phyloP scores from a whole-genome alignment of 2,888 invertebrate genomes.

The Macrostomum cliftonense region DNA sequence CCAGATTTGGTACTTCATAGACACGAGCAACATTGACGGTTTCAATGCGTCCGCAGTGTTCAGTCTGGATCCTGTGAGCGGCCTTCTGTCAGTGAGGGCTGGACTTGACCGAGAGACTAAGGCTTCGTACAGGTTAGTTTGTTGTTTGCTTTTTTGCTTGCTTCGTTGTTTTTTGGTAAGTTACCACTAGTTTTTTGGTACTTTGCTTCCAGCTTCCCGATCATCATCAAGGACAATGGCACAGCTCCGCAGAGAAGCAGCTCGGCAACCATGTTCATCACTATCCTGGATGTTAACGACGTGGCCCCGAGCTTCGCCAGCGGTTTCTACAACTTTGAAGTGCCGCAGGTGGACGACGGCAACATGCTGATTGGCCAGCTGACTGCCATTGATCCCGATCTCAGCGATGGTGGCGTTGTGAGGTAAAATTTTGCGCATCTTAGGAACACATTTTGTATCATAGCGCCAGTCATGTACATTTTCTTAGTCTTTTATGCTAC shows the following conservation, averaged over 20 bases:
- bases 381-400: neutral
- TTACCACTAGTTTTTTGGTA: too few species aligned
- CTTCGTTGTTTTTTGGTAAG: too few species aligned
- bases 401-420: neutral
- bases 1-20: neutral
- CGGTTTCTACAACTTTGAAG: neutral
- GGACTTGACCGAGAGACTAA: conserved; percentile 2
- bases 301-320: neutral
- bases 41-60: neutral
- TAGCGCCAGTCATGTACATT: too few species aligned
- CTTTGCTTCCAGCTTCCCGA: conserved; percentile 1
- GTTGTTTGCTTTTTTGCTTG: too few species aligned
- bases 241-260: neutral
- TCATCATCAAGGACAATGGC: neutral
- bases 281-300: neutral
- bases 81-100: neutral
- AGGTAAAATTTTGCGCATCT: too few species aligned
- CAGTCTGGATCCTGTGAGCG: neutral
- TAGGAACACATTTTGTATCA: too few species aligned
- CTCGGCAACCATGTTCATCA: conserved; percentile 1
- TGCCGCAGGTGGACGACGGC: conserved; percentile 2
- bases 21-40: neutral
- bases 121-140: neutral
- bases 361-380: neutral
- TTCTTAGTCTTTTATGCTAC: too few species aligned